Conservation (phyloP, 1,140 invertebrate species). For the Brachionus rotundiformis region DNA sequence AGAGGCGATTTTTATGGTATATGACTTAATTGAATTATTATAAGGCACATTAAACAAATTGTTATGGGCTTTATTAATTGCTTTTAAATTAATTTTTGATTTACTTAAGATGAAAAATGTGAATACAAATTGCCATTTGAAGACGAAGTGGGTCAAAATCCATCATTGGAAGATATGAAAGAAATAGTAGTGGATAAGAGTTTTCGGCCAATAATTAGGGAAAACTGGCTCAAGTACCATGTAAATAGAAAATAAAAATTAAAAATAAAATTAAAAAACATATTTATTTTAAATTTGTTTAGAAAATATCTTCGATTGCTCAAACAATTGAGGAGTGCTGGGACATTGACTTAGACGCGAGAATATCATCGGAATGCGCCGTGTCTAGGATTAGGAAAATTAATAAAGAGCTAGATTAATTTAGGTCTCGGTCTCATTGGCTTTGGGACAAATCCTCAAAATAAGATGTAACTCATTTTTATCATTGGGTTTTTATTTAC, state of each 20-base stretch:
- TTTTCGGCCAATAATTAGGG: slow-evolving; percentile 7
- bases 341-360: slow-evolving; percentile 48
- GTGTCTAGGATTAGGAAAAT: slow-evolving; percentile 47
- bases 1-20: slow-evolving; percentile 50
- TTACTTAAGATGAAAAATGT: slow-evolving; percentile 28
- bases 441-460: background rate
- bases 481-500: background rate
- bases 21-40: too few relatives aligned
- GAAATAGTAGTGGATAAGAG: slow-evolving; percentile 39
- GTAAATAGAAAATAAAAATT: background rate
- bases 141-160: slow-evolving; percentile 49
- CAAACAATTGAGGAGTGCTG: slow-evolving; percentile 50
- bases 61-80: background rate
- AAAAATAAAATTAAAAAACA: background rate
- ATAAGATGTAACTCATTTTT: background rate
- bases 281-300: background rate
- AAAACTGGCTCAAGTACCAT: slow-evolving; percentile 31
- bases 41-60: background rate
- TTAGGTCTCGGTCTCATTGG: background rate
- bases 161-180: slow-evolving; percentile 50
- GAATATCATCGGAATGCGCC: slow-evolving; percentile 47
- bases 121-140: slow-evolving; percentile 50
- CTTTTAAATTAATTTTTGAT: background rate
- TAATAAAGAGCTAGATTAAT: slow-evolving; percentile 11
- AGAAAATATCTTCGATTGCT: slow-evolving; percentile 41